phyloP scores from a whole-genome alignment of 2,888 invertebrate species.

The Morpho achilles region DNA sequence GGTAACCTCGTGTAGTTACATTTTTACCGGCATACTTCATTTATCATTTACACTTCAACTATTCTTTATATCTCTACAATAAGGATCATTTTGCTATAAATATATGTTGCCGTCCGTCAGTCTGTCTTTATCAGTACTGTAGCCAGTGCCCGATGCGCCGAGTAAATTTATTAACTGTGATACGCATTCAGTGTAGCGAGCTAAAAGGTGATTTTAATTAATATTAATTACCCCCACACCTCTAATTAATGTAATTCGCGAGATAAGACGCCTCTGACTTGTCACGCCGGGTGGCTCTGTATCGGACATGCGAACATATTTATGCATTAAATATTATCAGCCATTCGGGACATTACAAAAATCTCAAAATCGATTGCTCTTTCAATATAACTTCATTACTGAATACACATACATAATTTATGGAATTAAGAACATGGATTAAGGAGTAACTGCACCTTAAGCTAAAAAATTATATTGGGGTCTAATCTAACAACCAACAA shows the following conservation, averaged over 20 bases:
- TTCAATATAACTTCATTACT: no score
- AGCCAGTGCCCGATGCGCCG: conserved; percentile 62
- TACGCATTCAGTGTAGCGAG: conserved; percentile 74
- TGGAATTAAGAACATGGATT: no score
- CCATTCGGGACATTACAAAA: conserved; percentile 8
- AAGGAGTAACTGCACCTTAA: no score
- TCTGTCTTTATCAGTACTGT: conserved; percentile 65
- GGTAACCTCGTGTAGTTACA: conserved; percentile 18
- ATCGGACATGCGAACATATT: conserved; percentile 23
- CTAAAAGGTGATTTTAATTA: conserved; percentile 77
- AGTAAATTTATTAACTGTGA: conserved; percentile 78
- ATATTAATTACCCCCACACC: conserved; percentile 78
- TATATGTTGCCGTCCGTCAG: conserved; percentile 36
- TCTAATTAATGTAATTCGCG: conserved; percentile 75
- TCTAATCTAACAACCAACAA: no score
- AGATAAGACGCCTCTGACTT: conserved; percentile 57
- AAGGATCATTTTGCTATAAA: conserved; percentile 27
- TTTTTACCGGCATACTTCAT: conserved; percentile 19
- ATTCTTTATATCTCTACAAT: conserved; percentile 17
- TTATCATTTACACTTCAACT: conserved; percentile 23
- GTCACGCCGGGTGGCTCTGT: conserved; percentile 43
- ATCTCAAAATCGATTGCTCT: background rate
- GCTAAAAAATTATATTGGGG: no score
- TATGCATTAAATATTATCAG: conserved; percentile 21
- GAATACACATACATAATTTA: background rate